A percentile compares a stretch with the other conserved stretches of the same genome.
These are phyloP conservation scores for Dusona sp. DNA, from an alignment of 2,888 invertebrate species.

Conservation along the genomic window DNA sequence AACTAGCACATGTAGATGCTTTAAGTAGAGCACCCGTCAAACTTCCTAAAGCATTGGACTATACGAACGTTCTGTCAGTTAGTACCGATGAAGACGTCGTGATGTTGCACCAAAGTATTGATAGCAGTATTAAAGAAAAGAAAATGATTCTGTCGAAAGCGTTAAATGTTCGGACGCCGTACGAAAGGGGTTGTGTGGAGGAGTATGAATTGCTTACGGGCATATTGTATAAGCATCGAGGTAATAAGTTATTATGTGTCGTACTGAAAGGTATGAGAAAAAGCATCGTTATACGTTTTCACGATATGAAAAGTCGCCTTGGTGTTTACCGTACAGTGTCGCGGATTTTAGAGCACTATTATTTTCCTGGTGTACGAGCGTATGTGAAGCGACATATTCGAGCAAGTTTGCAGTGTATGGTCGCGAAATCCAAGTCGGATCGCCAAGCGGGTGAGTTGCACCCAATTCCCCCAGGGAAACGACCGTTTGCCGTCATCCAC, in stretches of 20 bases:
- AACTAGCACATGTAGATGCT: conserved; percentile 69
- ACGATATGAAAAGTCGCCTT: conserved; percentile 25
- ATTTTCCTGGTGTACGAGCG: conserved; percentile 23
- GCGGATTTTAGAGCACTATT: conserved; percentile 4
- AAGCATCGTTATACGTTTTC: neutral
- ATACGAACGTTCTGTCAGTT: neutral
- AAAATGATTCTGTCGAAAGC: conserved; percentile 16
- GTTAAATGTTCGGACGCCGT: neutral
- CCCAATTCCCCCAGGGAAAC: conserved; percentile 65
- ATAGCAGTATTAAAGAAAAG: neutral
- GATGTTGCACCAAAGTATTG: neutral
- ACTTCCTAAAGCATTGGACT: neutral
- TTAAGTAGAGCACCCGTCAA: conserved; percentile 66
- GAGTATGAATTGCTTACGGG: neutral
- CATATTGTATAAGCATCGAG: neutral
- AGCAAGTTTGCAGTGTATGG: conserved; percentile 66
- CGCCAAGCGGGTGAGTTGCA: conserved; percentile 66
- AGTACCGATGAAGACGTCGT: conserved; percentile 4
- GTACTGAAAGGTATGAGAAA: conserved; percentile 20
- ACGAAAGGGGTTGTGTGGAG: neutral
- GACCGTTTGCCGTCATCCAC: conserved; percentile 67
- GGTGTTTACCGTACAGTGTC: neutral
- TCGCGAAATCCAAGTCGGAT: conserved; percentile 49
- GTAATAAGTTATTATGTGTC: neutral
- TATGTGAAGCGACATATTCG: neutral